These are phyloP conservation scores for Vanessa atalanta DNA, from an alignment of 1,140 invertebrate genomes.

Conservation along the genomic window DNA sequence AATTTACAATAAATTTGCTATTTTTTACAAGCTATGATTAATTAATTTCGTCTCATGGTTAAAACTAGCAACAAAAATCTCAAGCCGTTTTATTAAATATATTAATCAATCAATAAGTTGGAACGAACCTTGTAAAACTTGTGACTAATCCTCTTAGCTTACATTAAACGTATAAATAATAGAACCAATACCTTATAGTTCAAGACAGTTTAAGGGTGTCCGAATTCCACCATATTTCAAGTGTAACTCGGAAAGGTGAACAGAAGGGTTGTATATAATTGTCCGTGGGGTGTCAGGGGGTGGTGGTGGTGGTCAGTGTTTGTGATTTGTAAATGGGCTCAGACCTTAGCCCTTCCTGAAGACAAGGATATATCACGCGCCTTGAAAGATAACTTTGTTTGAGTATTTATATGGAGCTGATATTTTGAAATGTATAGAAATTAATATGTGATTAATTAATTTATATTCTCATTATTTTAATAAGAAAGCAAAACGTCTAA, in stretches of 20 bases:
- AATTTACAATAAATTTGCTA: too few species aligned
- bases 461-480: too few species aligned
- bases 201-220: conserved; percentile 44
- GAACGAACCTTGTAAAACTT: neutral
- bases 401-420: conserved; percentile 56
- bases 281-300: conserved; percentile 44
- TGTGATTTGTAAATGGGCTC: conserved; percentile 81
- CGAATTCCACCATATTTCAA: conserved; percentile 73
- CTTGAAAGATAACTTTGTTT: conserved; percentile 74
- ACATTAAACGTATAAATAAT: conserved; percentile 21
- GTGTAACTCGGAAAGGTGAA: conserved; percentile 69
- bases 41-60: too few species aligned
- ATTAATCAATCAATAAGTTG: neutral
- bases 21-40: too few species aligned
- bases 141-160: neutral
- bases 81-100: neutral
- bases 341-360: conserved; percentile 78
- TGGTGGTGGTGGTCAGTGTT: conserved; percentile 71
- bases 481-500: too few species aligned
- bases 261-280: conserved; percentile 74
- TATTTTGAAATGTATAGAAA: neutral
- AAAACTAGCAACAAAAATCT: too few species aligned
- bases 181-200: conserved; percentile 23
- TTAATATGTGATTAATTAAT: neutral
- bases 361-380: conserved; percentile 79